These are phyloP conservation scores for Calidris pugnax DNA, from an alignment of 2,113 vertebrate genomes.

Conservation along the genomic window DNA sequence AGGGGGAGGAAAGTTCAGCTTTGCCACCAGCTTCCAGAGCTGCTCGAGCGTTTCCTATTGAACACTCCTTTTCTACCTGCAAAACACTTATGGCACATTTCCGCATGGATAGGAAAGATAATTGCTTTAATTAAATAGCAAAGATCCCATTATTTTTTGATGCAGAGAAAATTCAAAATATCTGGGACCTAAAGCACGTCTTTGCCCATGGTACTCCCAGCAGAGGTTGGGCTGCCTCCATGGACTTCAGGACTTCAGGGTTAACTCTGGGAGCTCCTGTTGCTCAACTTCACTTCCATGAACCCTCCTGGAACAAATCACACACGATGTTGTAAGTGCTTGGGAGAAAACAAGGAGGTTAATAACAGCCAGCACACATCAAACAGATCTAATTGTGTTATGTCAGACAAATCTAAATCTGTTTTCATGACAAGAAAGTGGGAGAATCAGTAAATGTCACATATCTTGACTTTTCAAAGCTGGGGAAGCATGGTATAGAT, in stretches of 20 bases:
- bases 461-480: background rate
- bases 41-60: background rate
- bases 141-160: background rate
- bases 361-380: background rate
- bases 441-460: background rate
- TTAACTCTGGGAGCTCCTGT: background rate
- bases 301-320: background rate
- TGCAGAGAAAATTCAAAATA: background rate
- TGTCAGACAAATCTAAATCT: background rate
- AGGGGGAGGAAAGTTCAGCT: background rate
- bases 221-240: background rate
- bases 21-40: background rate
- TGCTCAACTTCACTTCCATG: background rate
- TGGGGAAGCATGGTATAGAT: background rate
- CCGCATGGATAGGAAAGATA: background rate
- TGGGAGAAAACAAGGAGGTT: background rate
- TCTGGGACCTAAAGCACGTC: fast-evolving
- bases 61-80: background rate
- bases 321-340: background rate
- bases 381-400: background rate
- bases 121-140: background rate
- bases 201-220: background rate
- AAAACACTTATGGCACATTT: background rate
- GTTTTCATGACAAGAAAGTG: background rate
- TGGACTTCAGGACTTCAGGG: background rate